Evolutionary conservation across 2,888 invertebrate genomes (phyloP).

Genomic region (Callyntrura sp.): DNA sequence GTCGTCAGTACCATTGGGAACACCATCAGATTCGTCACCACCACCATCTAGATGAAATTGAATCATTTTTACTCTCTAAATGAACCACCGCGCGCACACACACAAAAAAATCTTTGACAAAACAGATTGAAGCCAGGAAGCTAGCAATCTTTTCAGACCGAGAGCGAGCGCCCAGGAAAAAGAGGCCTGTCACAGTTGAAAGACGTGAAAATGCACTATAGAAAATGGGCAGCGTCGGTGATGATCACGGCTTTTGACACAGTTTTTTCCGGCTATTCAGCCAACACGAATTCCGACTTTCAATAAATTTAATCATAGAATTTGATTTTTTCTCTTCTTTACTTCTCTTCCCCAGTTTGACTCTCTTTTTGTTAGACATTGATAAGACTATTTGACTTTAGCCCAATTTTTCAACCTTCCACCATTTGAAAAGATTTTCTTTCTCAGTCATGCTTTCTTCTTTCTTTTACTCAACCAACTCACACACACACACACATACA

Average conservation of each 20-base stretch:
- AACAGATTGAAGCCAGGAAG: conserved; percentile 15
- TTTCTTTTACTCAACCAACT: neutral
- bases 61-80: conserved; percentile 26
- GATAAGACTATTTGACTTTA: conserved; percentile 63
- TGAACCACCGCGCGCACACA: neutral
- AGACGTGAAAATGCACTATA: neutral
- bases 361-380: conserved; percentile 46
- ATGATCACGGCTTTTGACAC: conserved; percentile 28
- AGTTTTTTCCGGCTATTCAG: conserved; percentile 22
- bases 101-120: conserved; percentile 31
- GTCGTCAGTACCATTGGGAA: neutral
- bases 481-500: neutral
- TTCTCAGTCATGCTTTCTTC: neutral
- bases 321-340: conserved; percentile 41
- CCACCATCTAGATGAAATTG: conserved; percentile 47
- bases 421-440: conserved; percentile 19
- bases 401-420: conserved; percentile 59
- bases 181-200: conserved; percentile 20
- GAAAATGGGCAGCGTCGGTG: neutral
- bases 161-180: neutral
- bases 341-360: neutral
- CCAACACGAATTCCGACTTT: conserved; percentile 30
- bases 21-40: conserved; percentile 36
- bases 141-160: conserved; percentile 24
- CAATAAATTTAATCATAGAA: conserved; percentile 56